phyloP scores from a whole-genome alignment of 2,888 invertebrate species.

The Ochropleura plecta region DNA sequence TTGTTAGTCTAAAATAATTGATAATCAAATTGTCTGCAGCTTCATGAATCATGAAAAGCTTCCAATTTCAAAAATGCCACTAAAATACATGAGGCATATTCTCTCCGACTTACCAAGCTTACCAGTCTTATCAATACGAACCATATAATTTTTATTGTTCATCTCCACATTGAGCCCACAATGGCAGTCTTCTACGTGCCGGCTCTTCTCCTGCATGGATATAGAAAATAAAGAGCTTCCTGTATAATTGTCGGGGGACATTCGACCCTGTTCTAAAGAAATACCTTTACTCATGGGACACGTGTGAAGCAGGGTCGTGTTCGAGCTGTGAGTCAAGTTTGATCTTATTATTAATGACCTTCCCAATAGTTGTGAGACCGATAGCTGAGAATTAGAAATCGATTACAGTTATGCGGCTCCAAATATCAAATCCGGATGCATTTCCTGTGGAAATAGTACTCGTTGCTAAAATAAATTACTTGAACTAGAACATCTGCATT shows the following conservation, averaged over 20 bases:
- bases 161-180: slow-evolving; percentile 49
- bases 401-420: not conserved
- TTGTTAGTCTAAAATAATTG: not conserved
- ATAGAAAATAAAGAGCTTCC: slow-evolving; percentile 86
- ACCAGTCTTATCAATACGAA: slow-evolving; percentile 39
- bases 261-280: slow-evolving; percentile 78
- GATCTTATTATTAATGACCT: slow-evolving; percentile 53
- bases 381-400: not conserved
- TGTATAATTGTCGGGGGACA: slow-evolving; percentile 82
- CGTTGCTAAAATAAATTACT: not conserved
- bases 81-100: not conserved
- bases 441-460: not conserved
- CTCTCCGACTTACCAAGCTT: not conserved
- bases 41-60: too few species aligned
- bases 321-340: slow-evolving; percentile 55
- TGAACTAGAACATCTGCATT: too few species aligned
- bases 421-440: not conserved
- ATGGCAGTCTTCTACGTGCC: slow-evolving; percentile 80
- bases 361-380: slow-evolving; percentile 34
- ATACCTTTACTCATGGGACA: slow-evolving; percentile 75
- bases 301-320: slow-evolving; percentile 84
- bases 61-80: not conserved
- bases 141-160: slow-evolving; percentile 64
- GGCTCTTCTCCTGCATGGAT: slow-evolving; percentile 76
- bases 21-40: not conserved